These are phyloP conservation scores for Antheraea assamensis DNA, from an alignment of 2,888 invertebrate species.

Conservation along the genomic window DNA sequence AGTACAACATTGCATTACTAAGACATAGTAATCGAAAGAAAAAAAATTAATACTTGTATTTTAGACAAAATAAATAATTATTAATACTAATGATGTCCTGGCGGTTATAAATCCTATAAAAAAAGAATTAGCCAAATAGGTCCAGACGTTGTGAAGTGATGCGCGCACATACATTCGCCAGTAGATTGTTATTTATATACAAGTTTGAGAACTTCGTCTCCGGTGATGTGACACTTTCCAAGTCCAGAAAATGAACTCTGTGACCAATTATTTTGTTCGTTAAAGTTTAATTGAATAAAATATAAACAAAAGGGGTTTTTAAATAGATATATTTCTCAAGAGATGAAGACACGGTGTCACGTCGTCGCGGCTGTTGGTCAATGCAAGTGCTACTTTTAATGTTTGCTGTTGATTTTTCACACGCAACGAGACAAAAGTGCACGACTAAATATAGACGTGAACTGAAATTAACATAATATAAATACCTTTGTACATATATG, in stretches of 20 bases:
- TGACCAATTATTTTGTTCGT: not conserved
- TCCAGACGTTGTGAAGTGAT: not conserved
- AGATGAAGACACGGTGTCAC: not conserved
- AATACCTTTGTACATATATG: constrained; percentile 6
- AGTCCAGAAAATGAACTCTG: too few species aligned
- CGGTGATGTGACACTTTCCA: too few species aligned
- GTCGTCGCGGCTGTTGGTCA: not conserved
- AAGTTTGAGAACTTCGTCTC: not conserved
- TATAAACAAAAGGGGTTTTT: not conserved
- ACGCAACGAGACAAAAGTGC: constrained; percentile 1
- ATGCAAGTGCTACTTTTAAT: constrained; percentile 3
- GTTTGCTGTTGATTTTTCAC: constrained; percentile 3
- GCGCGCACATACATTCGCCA: not conserved
- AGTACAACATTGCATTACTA: too few species aligned
- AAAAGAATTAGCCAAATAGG: too few species aligned
- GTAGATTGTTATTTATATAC: not conserved
- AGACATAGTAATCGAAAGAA: too few species aligned
- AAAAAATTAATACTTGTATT: too few species aligned
- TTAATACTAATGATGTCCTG: too few species aligned
- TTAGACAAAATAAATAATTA: too few species aligned
- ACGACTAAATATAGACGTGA: not conserved
- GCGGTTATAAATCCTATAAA: too few species aligned
- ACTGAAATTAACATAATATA: constrained; percentile 1
- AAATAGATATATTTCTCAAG: not conserved
- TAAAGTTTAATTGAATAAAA: not conserved